Evolutionary conservation across 2,797 vertebrate species (phyloP).

Genomic region (Pyrrhura leucotis): DNA sequence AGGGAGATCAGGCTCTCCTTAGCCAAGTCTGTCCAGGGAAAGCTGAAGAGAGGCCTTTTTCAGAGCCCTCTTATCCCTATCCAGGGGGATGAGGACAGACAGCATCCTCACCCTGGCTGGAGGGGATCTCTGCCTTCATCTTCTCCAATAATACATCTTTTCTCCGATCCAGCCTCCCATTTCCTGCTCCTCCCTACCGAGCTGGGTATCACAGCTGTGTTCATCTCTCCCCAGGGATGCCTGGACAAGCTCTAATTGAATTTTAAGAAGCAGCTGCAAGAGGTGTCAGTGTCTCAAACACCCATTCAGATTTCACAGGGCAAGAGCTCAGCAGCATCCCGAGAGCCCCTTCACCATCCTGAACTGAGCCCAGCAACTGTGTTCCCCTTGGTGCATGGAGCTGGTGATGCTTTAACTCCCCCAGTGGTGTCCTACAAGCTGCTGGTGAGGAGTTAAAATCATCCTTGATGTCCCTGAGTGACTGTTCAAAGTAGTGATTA

Average conservation of each 20-base stretch:
- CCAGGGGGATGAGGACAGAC: neutral
- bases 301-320: rapidly evolving
- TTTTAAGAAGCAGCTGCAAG: neutral
- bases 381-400: rapidly evolving
- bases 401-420: neutral
- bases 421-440: neutral
- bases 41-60: neutral
- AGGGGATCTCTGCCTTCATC: neutral
- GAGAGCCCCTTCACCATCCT: rapidly evolving
- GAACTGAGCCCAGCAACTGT: rapidly evolving
- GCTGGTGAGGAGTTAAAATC: neutral
- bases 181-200: neutral
- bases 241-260: neutral
- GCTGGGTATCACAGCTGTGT: neutral
- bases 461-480: neutral
- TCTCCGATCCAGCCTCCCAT: neutral
- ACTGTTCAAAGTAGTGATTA: constrained; percentile 43
- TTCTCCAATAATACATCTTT: neutral
- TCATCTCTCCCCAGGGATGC: neutral
- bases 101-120: neutral
- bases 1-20: neutral
- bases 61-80: neutral
- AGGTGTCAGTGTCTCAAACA: neutral
- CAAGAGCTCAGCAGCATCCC: neutral
- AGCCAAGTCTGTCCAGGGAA: neutral